Evolutionary conservation across 2,113 vertebrate species (phyloP).

Genomic region (Felis catus): DNA sequence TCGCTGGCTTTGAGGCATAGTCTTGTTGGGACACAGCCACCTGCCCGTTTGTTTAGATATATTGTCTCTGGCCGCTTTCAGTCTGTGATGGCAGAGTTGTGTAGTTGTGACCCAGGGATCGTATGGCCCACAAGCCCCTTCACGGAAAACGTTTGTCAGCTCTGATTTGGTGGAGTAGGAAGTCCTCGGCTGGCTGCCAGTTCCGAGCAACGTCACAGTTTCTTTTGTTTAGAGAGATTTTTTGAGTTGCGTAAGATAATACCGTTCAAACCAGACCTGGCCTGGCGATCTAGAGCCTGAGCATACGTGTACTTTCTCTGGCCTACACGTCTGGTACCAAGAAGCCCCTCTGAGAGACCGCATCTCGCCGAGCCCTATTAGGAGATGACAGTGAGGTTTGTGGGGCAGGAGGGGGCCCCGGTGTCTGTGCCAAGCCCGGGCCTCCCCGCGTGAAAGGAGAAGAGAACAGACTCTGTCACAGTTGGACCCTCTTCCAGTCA

Average conservation of each 20-base stretch:
- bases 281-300: background rate
- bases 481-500: background rate
- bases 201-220: background rate
- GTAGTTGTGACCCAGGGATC: background rate
- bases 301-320: too few relatives aligned
- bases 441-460: accelerated
- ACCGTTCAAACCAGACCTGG: background rate
- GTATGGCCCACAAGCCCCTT: background rate
- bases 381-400: background rate
- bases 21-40: background rate
- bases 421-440: background rate
- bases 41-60: background rate
- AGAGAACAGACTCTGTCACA: too few relatives aligned
- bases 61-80: background rate
- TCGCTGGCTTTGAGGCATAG: background rate
- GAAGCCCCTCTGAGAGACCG: background rate
- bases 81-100: background rate
- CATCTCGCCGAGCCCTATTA: background rate
- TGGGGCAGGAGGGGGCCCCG: background rate
- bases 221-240: background rate
- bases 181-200: background rate
- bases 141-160: accelerated
- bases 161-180: too few relatives aligned
- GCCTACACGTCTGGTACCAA: background rate
- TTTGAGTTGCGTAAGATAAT: too few relatives aligned